Evolutionary conservation across 2,888 invertebrate genomes (phyloP), one percentile per base, ranked within the genome.

Genomic region (Drosophila mayaguana): DNA sequence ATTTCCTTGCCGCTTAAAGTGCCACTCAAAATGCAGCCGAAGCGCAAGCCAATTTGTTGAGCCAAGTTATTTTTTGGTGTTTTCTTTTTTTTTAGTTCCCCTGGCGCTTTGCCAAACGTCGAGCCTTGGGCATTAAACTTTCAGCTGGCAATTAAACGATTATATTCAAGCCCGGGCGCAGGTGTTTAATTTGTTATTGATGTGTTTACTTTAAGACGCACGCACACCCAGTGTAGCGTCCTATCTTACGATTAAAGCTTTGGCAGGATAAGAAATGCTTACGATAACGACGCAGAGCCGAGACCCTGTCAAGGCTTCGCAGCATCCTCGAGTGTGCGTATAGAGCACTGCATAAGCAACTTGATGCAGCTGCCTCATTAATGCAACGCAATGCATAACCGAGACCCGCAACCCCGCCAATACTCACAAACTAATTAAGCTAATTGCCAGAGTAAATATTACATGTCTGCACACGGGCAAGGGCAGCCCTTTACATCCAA

Each of bases 131-230:
- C 68, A 75, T 79, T 67, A 51, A 80, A 78, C 78, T 81, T 86
- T 72, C 67, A 69, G 72, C 67, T 74, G 60, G 65, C 63, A 88
- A 80, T 85, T 86, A 81, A 81, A 75, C 81, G 78, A 79, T 68
- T 64, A 63, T 57, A 50, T 69, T 50, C 55, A 60, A 55, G 56
- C 54, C 50, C 60, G 46, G 43, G 67, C 66, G 34, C 86, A 86
- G 83, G 68, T 88, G 83, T 62, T 77, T 73, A 75, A 81, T 79
- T 68, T 65, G 67, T 46, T 77, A 83, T 83, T 81, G 81, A 83
- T 79, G 78, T 67, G 56, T 57, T 64, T 61, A 61, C 45, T 48
- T 48, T 65, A 42, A 55, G 42, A 42, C 48, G 42, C 12, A 12
- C 60, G 48, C 59, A 46, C 59, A 45, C 28, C 48, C 38, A 32